phyloP scores from a whole-genome alignment of 2,113 vertebrate species.

The Manacus vitellinus region DNA sequence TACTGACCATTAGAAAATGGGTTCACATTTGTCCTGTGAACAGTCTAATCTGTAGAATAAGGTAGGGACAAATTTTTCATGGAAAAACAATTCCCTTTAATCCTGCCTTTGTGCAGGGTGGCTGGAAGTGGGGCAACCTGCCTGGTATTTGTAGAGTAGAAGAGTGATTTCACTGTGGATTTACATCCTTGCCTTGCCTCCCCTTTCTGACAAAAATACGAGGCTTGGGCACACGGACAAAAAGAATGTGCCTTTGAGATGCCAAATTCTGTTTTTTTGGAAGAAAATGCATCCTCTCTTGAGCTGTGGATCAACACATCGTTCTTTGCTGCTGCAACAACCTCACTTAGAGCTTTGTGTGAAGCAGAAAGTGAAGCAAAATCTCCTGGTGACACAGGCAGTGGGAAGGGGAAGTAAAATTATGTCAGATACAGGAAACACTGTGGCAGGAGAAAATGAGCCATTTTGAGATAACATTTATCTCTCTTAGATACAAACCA shows the following conservation, averaged over 20 bases:
- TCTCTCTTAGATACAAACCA: conserved; percentile 83
- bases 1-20: background rate
- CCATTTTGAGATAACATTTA: background rate
- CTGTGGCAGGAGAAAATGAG: background rate
- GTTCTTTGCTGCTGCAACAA: background rate
- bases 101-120: background rate
- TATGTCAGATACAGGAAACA: background rate
- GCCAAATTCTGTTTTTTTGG: background rate
- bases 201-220: background rate
- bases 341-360: background rate
- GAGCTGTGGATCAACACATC: background rate
- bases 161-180: background rate
- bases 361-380: background rate
- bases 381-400: background rate
- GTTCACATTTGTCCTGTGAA: background rate
- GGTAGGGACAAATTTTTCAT: background rate
- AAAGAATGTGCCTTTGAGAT: fast-evolving
- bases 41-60: background rate
- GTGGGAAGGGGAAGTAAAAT: background rate
- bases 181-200: background rate
- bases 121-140: background rate
- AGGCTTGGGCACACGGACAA: background rate
- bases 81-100: background rate
- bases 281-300: background rate
- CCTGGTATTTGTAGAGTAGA: background rate